These are phyloP conservation scores for Cryptomyrus ogoouensis DNA, from an alignment of 2,113 vertebrate genomes.

Conservation along the genomic window DNA sequence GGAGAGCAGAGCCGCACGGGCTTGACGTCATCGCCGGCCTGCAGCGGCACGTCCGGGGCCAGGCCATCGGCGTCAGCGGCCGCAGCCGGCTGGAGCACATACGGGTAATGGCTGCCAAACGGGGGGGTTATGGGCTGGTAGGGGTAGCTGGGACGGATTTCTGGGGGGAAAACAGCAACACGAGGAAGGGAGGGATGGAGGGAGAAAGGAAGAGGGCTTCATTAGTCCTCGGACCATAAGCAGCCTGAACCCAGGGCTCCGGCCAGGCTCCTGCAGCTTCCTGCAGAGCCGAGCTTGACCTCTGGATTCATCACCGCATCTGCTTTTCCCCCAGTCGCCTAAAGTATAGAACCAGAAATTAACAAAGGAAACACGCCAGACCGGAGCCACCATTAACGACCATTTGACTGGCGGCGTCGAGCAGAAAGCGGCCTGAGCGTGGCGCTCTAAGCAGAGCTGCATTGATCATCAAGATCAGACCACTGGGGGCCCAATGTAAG, in stretches of 20 bases:
- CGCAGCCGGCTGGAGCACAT: constrained; percentile 69
- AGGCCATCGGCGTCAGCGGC: constrained; percentile 64
- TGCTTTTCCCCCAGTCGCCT: background rate
- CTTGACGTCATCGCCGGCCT: constrained; percentile 67
- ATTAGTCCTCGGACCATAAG: background rate
- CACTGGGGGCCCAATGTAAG: background rate
- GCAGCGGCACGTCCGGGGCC: constrained; percentile 61
- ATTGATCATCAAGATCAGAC: background rate
- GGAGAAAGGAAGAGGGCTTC: background rate
- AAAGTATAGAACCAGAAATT: background rate
- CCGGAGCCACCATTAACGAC: background rate
- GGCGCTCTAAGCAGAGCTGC: background rate
- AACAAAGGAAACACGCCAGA: background rate
- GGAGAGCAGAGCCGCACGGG: constrained; percentile 68
- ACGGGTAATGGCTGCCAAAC: constrained; percentile 76
- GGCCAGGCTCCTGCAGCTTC: background rate
- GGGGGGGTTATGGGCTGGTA: constrained; percentile 78
- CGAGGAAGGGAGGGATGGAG: background rate
- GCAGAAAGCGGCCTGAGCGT: background rate
- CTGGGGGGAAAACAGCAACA: constrained; percentile 53
- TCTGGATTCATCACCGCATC: background rate
- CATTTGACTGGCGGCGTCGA: background rate
- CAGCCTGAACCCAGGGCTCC: background rate
- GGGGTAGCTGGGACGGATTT: constrained; percentile 76
- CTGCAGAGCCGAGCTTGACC: background rate